These are phyloP conservation scores for Tipula confusa DNA, from an alignment of 2,888 invertebrate species.

Conservation along the genomic window DNA sequence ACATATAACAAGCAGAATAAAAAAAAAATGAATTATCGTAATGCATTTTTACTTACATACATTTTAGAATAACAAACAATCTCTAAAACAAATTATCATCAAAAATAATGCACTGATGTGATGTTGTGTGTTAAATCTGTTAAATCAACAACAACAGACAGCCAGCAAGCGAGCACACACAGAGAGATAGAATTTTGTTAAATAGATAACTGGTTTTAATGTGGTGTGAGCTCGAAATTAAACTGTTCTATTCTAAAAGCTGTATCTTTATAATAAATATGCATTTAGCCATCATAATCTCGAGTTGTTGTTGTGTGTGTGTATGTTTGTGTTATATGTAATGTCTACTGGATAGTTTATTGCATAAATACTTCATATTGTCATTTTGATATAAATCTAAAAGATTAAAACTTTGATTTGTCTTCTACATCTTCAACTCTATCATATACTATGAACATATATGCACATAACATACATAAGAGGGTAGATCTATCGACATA, in stretches of 20 bases:
- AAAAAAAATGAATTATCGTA: conserved; percentile 8
- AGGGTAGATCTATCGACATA: background rate
- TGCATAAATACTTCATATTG: background rate
- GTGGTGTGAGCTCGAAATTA: background rate
- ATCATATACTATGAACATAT: background rate
- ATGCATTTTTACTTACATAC: conserved; percentile 9
- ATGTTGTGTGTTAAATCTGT: conserved; percentile 3
- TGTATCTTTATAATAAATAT: background rate
- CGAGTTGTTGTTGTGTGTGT: background rate
- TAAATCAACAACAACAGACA: conserved; percentile 6
- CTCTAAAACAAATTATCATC: conserved; percentile 25
- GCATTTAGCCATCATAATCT: background rate
- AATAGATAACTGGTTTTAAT: conserved; percentile 8
- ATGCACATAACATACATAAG: background rate
- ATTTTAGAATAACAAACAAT: conserved; percentile 16
- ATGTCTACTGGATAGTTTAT: background rate
- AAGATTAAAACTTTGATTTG: background rate
- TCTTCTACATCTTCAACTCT: background rate
- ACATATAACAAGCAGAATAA: background rate
- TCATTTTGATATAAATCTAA: background rate
- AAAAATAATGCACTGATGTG: conserved; percentile 25
- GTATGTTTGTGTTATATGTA: background rate
- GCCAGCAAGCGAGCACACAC: background rate
- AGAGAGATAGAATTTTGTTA: background rate
- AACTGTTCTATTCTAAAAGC: background rate